Evolutionary conservation across 2,888 invertebrate genomes (phyloP), one percentile per base, ranked within the genome.

Genomic region (Tuta absoluta): DNA sequence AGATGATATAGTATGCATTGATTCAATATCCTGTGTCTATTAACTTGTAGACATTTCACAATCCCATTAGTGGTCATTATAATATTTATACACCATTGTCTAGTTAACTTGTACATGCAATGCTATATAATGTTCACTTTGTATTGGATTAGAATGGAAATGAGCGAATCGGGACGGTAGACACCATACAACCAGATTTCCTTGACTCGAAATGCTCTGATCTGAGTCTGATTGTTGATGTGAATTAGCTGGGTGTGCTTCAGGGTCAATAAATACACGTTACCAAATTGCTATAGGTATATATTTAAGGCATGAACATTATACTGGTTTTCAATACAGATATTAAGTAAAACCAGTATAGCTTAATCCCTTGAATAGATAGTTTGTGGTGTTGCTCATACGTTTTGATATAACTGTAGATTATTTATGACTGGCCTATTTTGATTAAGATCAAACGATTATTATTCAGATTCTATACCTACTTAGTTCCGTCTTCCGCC

Each of bases 81-180:
- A 49, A 62, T 14, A 70, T 65, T 67, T 63, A 66, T 66, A 33
- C 24, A 62, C 66, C 23, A 65, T 67, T 64, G 65, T 65, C 67
- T 65, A 68, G 24, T 66, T 56, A 66, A 68, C 68, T 71, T 17
- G 69, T 67, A 74, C 72, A 69, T 75, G 77, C 76, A 79, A 73
- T 79, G 79, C 69, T 66, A 64, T 70, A 71, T 70, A 71, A 73
- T 77, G 75, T 73, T 69, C 69, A 73, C 74, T 73, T 70, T 75
- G 76, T 75, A 82, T 72, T 78, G 79, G 77, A 81, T 84, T 84
- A 79, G 81, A 86, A 83, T 83, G 82, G 79, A 75, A 81, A 79
- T 81, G 72, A 76, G 70, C 75, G 73, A 75, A 71, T 72, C 74
- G 72, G 33, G 33, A 33, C 33, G 33, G 33, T 33, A 33, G 68